A percentile compares a stretch with the other conserved stretches of the same genome.
Evolutionary conservation across 2,797 vertebrate genomes (phyloP).

Genomic region (Lycodopsis pacificus): DNA sequence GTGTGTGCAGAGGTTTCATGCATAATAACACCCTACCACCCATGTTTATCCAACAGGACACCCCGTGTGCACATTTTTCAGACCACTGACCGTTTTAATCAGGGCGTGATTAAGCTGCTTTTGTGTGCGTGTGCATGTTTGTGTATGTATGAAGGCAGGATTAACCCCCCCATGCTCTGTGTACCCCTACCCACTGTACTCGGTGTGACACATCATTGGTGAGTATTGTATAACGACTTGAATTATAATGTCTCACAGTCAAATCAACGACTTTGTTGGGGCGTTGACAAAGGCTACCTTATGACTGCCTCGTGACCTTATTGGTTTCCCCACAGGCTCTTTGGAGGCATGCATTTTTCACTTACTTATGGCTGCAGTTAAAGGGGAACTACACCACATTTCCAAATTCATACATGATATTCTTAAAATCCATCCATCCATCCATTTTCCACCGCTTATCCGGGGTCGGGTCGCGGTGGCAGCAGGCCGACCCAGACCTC

Average conservation of each 20-base stretch:
- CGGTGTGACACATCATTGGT: constrained; percentile 34
- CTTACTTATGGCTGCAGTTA: not conserved
- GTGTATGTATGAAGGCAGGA: constrained; percentile 20
- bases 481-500: too few species aligned
- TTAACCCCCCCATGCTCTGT: constrained; percentile 25
- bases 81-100: not conserved
- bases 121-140: not conserved
- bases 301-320: constrained; percentile 52
- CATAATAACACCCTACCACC: not conserved
- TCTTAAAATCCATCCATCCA: not conserved
- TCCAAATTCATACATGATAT: not conserved
- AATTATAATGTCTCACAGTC: constrained; percentile 18
- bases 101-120: not conserved
- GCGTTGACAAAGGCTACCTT: constrained; percentile 23
- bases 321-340: constrained; percentile 32
- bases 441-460: too few species aligned
- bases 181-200: not conserved
- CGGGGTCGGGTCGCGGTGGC: too few species aligned
- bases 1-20: not conserved
- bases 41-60: not conserved
- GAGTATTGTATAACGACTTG: constrained; percentile 18
- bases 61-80: not conserved
- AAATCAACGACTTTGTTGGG: constrained; percentile 25
- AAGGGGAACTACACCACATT: not conserved
- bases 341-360: not conserved